Conservation (phyloP, 2,888 invertebrate genomes). For the Agelastica alni region DNA sequence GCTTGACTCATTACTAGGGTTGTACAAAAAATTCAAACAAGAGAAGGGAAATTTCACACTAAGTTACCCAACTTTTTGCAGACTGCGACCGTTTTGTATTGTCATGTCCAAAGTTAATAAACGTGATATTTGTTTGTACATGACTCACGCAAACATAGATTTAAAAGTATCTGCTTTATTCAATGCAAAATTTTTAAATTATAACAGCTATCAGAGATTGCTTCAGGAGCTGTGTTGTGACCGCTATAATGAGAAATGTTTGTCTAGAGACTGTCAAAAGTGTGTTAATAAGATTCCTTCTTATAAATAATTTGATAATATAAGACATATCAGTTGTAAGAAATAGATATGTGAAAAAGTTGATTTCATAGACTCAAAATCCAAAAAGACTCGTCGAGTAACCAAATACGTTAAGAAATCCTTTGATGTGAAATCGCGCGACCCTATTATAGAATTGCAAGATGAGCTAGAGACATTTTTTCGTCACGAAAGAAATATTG, state of each 20-base stretch:
- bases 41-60: neutral
- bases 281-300: too few species aligned
- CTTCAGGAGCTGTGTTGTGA: neutral
- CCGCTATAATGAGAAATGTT: too few species aligned
- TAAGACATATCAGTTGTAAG: too few species aligned
- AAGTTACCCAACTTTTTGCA: neutral
- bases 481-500: constrained; percentile 2
- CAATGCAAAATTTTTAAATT: constrained; percentile 2
- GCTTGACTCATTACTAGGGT: neutral
- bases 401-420: constrained; percentile 5
- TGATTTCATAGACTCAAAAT: neutral
- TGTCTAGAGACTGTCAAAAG: too few species aligned
- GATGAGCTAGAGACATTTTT: neutral
- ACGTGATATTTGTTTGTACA: neutral
- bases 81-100: constrained; percentile 7
- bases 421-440: neutral
- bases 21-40: neutral
- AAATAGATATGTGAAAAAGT: too few species aligned
- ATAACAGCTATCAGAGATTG: neutral
- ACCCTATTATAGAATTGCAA: neutral
- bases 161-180: constrained; percentile 3
- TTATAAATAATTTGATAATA: too few species aligned
- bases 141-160: constrained; percentile 2
- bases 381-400: constrained; percentile 4
- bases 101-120: neutral